Conservation (phyloP, 2,113 vertebrate species). For the Cavia porcellus region DNA sequence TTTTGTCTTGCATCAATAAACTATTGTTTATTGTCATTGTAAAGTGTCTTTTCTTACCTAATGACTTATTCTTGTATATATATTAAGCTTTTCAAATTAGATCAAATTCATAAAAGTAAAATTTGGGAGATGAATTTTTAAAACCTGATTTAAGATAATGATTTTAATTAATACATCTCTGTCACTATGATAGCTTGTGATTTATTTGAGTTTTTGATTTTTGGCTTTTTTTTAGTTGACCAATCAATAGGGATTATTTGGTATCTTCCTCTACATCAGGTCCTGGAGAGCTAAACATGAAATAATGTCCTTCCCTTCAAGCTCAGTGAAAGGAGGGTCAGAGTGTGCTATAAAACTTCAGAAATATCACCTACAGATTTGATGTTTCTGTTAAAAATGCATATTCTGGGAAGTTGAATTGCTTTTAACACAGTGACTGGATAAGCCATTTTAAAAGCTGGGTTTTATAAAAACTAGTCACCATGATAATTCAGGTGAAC, state of each 20-base stretch:
- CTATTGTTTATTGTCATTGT: neutral
- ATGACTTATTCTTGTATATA: neutral
- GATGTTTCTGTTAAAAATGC: neutral
- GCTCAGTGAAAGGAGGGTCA: neutral
- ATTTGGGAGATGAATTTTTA: neutral
- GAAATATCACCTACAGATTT: neutral
- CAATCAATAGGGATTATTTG: neutral
- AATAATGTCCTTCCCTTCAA: neutral
- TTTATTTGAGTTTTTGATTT: no score
- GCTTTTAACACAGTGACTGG: neutral
- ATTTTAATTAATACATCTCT: neutral
- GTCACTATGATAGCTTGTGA: neutral
- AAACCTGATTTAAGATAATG: neutral
- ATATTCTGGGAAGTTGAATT: neutral
- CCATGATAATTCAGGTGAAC: neutral
- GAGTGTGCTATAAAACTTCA: neutral
- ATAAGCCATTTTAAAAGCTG: conserved; percentile 18
- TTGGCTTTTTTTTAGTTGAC: conserved; percentile 25
- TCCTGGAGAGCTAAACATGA: neutral
- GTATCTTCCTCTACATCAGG: neutral
- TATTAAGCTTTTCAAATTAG: neutral
- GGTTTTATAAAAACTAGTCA: neutral
- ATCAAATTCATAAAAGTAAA: neutral
- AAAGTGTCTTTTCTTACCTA: neutral
- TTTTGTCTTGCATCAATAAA: neutral